These are phyloP conservation scores for Peromyscus californicus DNA, from an alignment of 2,113 vertebrate genomes.

Conservation along the genomic window DNA sequence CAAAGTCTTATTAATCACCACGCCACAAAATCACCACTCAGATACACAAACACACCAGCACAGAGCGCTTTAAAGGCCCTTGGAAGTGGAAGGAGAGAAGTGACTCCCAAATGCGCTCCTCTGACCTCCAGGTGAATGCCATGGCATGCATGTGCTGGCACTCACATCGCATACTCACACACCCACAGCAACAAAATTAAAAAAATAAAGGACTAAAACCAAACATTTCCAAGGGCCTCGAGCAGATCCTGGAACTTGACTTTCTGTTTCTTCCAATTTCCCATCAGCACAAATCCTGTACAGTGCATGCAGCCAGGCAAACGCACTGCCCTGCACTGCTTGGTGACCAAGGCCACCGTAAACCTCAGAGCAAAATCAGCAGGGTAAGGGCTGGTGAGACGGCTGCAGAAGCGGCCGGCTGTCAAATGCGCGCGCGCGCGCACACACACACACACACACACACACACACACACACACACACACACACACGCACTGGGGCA, in stretches of 20 bases:
- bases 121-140: neutral
- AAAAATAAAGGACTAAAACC: neutral
- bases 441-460: neutral
- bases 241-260: neutral
- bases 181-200: neutral
- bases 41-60: neutral
- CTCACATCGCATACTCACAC: neutral
- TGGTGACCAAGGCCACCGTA: neutral
- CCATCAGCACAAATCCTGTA: neutral
- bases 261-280: neutral
- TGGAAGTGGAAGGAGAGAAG: neutral
- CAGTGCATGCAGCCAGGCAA: neutral
- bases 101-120: neutral
- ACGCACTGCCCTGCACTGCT: neutral
- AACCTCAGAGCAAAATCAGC: neutral
- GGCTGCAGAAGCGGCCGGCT: no score
- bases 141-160: neutral
- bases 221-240: neutral
- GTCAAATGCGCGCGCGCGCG: no score
- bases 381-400: fast-evolving
- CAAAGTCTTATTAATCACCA: neutral
- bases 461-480: neutral
- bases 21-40: neutral
- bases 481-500: neutral
- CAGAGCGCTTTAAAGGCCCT: neutral